phyloP scores from a whole-genome alignment of 2,888 invertebrate species.

The Heliconius ethilla region DNA sequence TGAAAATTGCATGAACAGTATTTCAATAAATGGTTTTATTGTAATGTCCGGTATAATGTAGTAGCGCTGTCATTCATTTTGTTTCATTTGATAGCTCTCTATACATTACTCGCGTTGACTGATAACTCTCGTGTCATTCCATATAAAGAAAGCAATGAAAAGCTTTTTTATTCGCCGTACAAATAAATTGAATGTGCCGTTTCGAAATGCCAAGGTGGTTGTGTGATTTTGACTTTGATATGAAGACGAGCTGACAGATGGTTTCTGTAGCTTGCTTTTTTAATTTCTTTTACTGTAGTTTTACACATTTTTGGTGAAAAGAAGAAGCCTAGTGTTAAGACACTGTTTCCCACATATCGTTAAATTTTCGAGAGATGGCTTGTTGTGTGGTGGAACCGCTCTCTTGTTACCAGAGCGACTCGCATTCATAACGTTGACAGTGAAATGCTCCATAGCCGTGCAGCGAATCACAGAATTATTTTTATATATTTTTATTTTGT shows the following conservation, averaged over 20 bases:
- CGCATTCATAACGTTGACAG: too few species aligned
- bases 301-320: neutral
- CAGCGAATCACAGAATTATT: too few species aligned
- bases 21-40: slow-evolving; percentile 26
- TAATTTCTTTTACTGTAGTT: neutral
- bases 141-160: slow-evolving; percentile 40
- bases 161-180: slow-evolving; percentile 27
- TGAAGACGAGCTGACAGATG: slow-evolving; percentile 13
- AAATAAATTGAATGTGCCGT: slow-evolving; percentile 30
- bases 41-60: slow-evolving; percentile 37
- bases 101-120: slow-evolving; percentile 42
- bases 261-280: neutral
- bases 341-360: too few species aligned
- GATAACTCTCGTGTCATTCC: slow-evolving; percentile 40
- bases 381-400: too few species aligned
- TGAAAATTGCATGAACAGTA: neutral
- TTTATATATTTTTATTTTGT: neutral
- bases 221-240: slow-evolving; percentile 35
- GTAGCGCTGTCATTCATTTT: slow-evolving; percentile 40
- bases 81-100: slow-evolving; percentile 38
- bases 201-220: slow-evolving; percentile 18
- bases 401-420: too few species aligned
- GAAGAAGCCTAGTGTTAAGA: too few species aligned
- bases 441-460: too few species aligned
- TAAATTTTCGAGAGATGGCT: too few species aligned